A percentile compares a stretch with the other conserved stretches of the same genome.
phyloP scores from a whole-genome alignment of 2,888 invertebrate species.

The Lycocerus yunnanus region DNA sequence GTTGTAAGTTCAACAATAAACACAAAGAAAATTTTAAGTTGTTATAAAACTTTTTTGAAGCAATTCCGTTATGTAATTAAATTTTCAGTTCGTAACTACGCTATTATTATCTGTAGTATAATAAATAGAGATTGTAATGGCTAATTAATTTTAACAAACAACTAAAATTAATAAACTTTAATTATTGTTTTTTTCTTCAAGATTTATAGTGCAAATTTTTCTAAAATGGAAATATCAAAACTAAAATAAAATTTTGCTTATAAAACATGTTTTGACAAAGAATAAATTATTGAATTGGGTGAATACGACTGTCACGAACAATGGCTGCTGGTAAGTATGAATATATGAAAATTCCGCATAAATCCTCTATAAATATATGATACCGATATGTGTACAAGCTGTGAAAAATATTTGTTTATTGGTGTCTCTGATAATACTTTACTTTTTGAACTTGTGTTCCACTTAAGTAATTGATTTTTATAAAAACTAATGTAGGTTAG shows the following conservation, averaged over 20 bases:
- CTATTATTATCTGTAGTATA: not conserved
- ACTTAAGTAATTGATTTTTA: not conserved
- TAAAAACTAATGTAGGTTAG: not conserved
- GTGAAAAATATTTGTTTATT: not conserved
- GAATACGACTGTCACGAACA: constrained; percentile 5
- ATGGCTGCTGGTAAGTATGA: constrained; percentile 28
- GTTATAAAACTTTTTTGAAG: not conserved
- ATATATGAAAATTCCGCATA: not conserved
- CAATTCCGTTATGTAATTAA: not conserved
- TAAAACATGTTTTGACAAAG: constrained; percentile 15
- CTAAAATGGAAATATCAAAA: not conserved
- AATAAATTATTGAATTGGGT: not conserved
- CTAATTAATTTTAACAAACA: not conserved
- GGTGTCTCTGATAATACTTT: not conserved
- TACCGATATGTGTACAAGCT: not conserved
- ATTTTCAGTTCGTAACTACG: not conserved
- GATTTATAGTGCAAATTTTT: not conserved
- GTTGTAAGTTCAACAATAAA: not conserved
- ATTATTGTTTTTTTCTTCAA: not conserved
- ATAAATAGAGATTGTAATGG: not conserved
- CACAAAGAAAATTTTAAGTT: not conserved
- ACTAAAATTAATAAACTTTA: not conserved
- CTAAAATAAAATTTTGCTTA: not conserved
- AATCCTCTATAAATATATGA: not conserved
- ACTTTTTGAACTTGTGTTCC: not conserved